A percentile compares a stretch with the other conserved stretches of the same genome.
phyloP scores from a whole-genome alignment of 2,113 vertebrate genomes.

The Synchiropus splendidus region DNA sequence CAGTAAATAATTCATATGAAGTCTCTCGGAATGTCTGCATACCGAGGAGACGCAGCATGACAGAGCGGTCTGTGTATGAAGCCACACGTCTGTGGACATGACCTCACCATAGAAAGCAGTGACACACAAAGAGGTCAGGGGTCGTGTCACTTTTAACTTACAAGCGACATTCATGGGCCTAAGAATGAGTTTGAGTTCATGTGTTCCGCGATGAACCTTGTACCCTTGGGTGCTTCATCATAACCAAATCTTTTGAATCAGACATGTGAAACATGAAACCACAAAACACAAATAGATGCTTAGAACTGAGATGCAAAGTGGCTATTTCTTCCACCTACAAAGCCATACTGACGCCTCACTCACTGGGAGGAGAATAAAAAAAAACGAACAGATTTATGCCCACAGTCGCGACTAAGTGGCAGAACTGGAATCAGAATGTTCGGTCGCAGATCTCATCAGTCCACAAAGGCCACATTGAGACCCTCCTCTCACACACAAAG shows the following conservation, averaged over 20 bases:
- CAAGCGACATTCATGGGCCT: neutral
- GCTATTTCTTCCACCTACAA: constrained; percentile 45
- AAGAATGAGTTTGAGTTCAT: no score
- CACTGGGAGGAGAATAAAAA: no score
- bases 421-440: constrained; percentile 41
- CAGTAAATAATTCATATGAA: no score
- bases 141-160: neutral
- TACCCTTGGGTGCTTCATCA: neutral
- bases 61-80: constrained; percentile 4
- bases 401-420: constrained; percentile 31
- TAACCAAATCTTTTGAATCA: constrained; percentile 2
- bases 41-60: constrained; percentile 38
- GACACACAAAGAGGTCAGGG: constrained; percentile 24
- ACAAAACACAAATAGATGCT: no score
- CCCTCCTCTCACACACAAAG: constrained; percentile 52
- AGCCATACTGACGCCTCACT: constrained; percentile 33
- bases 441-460: constrained; percentile 29
- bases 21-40: constrained; percentile 40
- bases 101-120: constrained; percentile 33
- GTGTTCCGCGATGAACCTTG: neutral
- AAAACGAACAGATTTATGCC: constrained; percentile 46
- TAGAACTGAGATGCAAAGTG: neutral
- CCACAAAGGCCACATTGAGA: constrained; percentile 68
- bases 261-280: no score
- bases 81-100: constrained; percentile 10